Evolutionary conservation across 2,797 vertebrate genomes (phyloP).

Genomic region (Novumbra hubbsi): DNA sequence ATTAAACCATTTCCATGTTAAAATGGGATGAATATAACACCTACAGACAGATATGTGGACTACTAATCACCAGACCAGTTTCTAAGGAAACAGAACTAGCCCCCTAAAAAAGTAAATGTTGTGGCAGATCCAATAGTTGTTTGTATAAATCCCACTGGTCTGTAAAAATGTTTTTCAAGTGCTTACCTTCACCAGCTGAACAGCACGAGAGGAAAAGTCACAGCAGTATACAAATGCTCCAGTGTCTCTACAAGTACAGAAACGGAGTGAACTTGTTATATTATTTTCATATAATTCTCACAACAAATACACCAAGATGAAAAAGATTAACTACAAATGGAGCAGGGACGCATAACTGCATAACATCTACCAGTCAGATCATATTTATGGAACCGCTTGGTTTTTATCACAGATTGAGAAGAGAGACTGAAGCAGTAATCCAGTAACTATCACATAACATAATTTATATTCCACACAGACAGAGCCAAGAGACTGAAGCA

Average conservation of each 20-base stretch:
- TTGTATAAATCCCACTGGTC: neutral
- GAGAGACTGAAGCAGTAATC: neutral
- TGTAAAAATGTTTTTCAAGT: neutral
- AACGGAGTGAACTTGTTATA: neutral
- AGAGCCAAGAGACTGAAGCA: neutral
- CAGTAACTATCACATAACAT: neutral
- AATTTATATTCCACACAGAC: neutral
- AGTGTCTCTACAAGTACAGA: conserved; percentile 59
- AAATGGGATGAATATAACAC: conserved; percentile 9
- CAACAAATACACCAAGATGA: neutral
- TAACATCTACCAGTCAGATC: neutral
- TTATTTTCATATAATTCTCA: neutral
- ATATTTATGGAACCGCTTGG: neutral
- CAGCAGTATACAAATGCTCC: conserved; percentile 87
- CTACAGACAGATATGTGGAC: conserved; percentile 1
- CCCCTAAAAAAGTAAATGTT: neutral
- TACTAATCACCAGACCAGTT: conserved; percentile 14
- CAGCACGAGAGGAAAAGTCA: conserved; percentile 86
- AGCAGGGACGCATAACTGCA: neutral
- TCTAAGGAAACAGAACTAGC: conserved; percentile 26
- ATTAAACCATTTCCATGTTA: neutral
- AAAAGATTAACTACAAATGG: neutral
- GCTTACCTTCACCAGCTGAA: conserved; percentile 86
- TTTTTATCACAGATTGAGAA: neutral
- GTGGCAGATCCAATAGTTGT: neutral